Evolutionary conservation across 2,888 invertebrate genomes (phyloP), one percentile per base, ranked within the genome.

Genomic region (Pristionchus japonicus): DNA sequence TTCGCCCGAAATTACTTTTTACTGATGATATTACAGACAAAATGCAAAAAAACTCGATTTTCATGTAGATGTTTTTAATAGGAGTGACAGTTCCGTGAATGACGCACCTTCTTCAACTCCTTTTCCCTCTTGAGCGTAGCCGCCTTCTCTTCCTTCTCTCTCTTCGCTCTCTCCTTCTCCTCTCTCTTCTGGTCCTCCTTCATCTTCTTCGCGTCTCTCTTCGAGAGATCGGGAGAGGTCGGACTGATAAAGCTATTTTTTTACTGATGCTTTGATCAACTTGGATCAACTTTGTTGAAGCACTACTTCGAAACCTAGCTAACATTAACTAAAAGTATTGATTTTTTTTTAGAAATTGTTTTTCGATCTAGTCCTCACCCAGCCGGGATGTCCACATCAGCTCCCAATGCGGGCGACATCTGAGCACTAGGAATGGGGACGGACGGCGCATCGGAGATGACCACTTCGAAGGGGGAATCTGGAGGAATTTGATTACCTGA

Each of bases 391-490:
- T n/a, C 67, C 3, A 67, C 74, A 7, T 52, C 88, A 27, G 88
- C 88, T 9, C 57, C 88, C 37, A 64, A 80, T 47, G 31, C 89
- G 20, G 52, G 88, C 64, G 67, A 89, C 77, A 52, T 84, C 49
- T 89, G 92, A 1, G 40, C 43, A 6, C 40, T 7, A 9, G 40
- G 37, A 17, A 74, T 9, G 43, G 89, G 93, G 43, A 85, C 87
- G n/a, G 90, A 89, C 11, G 90, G 89, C 97, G 87, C 74, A 4
- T 96, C 92, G 97, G 95, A 3, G 96, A 95, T 94, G 86, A 93
- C 91, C 40, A 95, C 95, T 82, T 94, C 94, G 88, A 97, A 97
- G 20, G 97, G 97, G 94, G 97, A 97, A 70, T 97, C 97, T 96
- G 95, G 27, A 49, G 15, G 47, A 43, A n/a, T 88, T n/a, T n/a